Percentiles rank a stretch among this genome's conserved stretches.
Conservation (phyloP, 1,140 invertebrate species). For the Microplitis demolitor region DNA sequence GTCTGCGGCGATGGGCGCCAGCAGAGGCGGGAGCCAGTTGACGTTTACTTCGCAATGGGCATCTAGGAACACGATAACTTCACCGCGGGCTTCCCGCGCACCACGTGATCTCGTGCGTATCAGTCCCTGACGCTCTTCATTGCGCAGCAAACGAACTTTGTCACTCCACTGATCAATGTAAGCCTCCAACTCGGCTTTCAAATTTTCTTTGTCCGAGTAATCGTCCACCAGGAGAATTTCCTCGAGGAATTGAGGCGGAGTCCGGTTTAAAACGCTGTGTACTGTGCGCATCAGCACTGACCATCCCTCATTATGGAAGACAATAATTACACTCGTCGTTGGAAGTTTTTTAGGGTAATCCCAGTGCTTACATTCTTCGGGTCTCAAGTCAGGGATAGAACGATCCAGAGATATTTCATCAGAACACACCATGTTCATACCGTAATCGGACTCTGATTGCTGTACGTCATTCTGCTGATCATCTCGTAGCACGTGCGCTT, state of each 20-base stretch:
- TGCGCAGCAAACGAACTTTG: slow-evolving; percentile 87
- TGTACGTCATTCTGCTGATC: slow-evolving; percentile 78
- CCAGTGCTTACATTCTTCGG: slow-evolving; percentile 94
- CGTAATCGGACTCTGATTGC: slow-evolving; percentile 84
- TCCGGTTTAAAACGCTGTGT: slow-evolving; percentile 92
- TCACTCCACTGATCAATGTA: slow-evolving; percentile 87
- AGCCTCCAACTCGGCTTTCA: slow-evolving; percentile 86
- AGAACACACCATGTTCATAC: slow-evolving; percentile 97
- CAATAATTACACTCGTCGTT: slow-evolving; percentile 92
- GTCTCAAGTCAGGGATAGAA: slow-evolving; percentile 84
- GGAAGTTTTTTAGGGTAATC: slow-evolving; percentile 90
- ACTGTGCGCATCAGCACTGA: slow-evolving; percentile 95
- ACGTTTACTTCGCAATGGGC: slow-evolving; percentile 91
- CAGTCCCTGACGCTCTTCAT: slow-evolving; percentile 85
- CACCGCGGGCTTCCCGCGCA: slow-evolving; percentile 90
- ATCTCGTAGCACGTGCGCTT: slow-evolving; percentile 73
- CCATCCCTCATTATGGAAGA: slow-evolving; percentile 99
- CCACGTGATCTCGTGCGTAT: slow-evolving; percentile 91
- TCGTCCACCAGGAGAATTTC: slow-evolving; percentile 99
- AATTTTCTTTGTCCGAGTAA: slow-evolving; percentile 93
- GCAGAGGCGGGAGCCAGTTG: slow-evolving; percentile 95
- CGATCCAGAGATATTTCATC: slow-evolving; percentile 86
- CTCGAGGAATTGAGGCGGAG: slow-evolving; percentile 87
- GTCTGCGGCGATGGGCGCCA: slow-evolving; percentile 91
- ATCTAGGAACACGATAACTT: slow-evolving; percentile 97